These are phyloP conservation scores for Halisarca cf. caerulea DNA, from an alignment of 37 sponge, comb jelly and placozoan species.

Conservation along the genomic window DNA sequence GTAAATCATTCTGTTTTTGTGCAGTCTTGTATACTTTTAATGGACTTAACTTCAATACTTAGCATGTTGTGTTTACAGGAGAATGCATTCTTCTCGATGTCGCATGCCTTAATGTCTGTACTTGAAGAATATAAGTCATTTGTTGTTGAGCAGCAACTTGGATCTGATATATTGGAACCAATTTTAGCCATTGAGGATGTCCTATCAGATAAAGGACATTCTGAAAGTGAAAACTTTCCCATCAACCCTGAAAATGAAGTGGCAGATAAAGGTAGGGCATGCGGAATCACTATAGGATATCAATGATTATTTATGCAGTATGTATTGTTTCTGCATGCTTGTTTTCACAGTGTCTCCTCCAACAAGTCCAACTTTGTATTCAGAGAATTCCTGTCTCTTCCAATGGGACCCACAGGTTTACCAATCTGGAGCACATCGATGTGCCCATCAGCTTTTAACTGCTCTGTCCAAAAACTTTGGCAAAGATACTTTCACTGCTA, in stretches of 20 bases:
- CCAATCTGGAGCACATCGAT: neutral
- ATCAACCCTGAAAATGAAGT: too few species aligned
- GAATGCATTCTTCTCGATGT: slow-evolving; percentile 16
- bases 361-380: neutral
- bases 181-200: neutral
- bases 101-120: slow-evolving; percentile 9
- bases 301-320: neutral
- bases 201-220: neutral
- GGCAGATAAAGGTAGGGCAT: neutral
- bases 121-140: neutral
- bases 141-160: neutral
- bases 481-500: neutral
- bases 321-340: neutral
- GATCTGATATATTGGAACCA: neutral
- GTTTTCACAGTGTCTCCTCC: neutral
- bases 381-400: slow-evolving; percentile 1
- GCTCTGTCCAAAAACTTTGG: neutral
- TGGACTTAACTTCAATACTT: too few species aligned
- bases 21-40: too few species aligned
- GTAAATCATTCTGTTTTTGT: too few species aligned
- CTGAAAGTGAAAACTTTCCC: neutral
- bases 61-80: slow-evolving; percentile 16
- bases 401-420: neutral
- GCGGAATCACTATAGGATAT: neutral
- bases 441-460: neutral